phyloP scores from a whole-genome alignment of 2,113 vertebrate genomes.

The Edolisoma coerulescens region DNA sequence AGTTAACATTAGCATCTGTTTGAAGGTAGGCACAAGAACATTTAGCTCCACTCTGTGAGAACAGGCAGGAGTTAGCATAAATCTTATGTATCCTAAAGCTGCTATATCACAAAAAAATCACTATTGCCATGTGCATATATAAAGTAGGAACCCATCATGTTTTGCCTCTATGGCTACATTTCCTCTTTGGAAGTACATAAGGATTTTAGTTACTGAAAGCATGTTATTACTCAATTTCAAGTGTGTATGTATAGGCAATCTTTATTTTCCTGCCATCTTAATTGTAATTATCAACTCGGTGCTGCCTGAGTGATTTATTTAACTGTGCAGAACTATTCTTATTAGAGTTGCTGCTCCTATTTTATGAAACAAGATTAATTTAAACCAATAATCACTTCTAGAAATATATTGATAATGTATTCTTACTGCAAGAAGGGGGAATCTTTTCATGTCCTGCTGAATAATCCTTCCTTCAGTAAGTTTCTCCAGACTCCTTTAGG shows the following conservation, averaged over 20 bases:
- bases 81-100: not conserved
- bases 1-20: slow-evolving; percentile 49
- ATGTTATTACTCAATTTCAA: not conserved
- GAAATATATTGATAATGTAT: not conserved
- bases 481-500: not conserved
- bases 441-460: not conserved
- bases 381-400: not conserved
- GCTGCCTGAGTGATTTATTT: not conserved
- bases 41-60: not conserved
- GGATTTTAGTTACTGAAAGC: not conserved
- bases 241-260: not conserved
- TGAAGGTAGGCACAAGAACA: not conserved
- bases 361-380: slow-evolving; percentile 13
- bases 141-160: not conserved
- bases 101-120: not conserved
- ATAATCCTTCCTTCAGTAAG: not conserved
- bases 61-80: not conserved
- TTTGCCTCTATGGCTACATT: not conserved
- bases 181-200: not conserved
- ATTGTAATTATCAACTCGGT: not conserved
- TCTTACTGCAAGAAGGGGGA: not conserved
- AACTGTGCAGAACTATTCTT: not conserved
- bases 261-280: slow-evolving; percentile 1
- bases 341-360: not conserved
- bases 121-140: not conserved